These are phyloP conservation scores for Leiothrix lutea DNA, from an alignment of 2,113 vertebrate species.

Conservation along the genomic window DNA sequence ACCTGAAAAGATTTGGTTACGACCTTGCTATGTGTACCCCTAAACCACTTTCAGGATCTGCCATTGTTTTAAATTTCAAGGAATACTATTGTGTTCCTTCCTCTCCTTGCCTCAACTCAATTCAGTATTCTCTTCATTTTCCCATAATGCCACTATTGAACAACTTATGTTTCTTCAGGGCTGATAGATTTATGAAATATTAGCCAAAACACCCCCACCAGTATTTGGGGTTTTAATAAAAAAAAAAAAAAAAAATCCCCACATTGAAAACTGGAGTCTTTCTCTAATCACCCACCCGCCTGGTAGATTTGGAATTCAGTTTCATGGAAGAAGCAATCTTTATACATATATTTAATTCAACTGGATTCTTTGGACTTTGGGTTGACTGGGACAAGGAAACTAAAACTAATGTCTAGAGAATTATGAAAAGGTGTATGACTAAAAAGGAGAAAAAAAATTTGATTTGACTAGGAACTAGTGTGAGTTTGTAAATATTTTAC, in stretches of 20 bases:
- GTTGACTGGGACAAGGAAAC: not conserved
- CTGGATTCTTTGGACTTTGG: not conserved
- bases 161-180: not conserved
- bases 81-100: not conserved
- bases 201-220: fast-evolving
- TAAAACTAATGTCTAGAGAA: not conserved
- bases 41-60: not conserved
- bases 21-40: not conserved
- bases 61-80: not conserved
- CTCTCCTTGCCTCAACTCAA: not conserved
- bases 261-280: not conserved
- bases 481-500: not conserved
- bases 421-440: not conserved
- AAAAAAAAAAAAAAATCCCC: not conserved
- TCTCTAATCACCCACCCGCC: not conserved
- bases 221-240: not conserved
- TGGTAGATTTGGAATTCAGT: not conserved
- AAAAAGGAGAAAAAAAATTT: not conserved
- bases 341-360: not conserved
- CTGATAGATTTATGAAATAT: not conserved
- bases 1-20: not conserved
- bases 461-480: not conserved
- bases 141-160: not conserved
- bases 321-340: not conserved
- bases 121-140: not conserved